Base-by-base conservation (phyloP, 1,140 invertebrate species). In the Mycetomoellerius zeteki region DNA sequence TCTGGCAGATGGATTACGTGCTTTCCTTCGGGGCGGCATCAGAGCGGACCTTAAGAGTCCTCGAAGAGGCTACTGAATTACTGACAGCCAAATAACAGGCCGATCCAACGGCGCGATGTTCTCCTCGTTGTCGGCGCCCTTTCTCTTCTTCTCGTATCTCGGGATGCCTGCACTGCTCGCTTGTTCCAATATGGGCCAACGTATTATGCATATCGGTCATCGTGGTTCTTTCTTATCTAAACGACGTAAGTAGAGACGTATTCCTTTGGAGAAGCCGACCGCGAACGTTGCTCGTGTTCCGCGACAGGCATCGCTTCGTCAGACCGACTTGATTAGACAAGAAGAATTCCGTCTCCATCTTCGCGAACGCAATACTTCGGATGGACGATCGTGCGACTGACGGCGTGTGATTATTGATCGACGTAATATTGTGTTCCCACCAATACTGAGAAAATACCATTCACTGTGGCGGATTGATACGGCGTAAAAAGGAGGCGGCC, bases 31-130 rank as follows among this genome's bases (percentile, higher is more conserved):
- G 86, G 90, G 88, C 90, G 90, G 86, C 86, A 92, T 92, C 86
- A 60, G 33, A 37, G 89, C 87, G 77, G 78, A 72, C 77, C 86
- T 90, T 91, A 89, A 92, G 89, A 91, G 89, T 87, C 85, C 81
- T 88, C 86, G 58, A 24, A 84, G 89, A 86, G 85, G 88, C 93
- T 93, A 93, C 93, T 93, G 93, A 93, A 94, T 93, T 93, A 92
- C 92, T 92, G 93, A 93, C 92, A 93, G 91, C 92, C 93, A 93
- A 94, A 93, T 93, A 94, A 94, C 92, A 94, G 92, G 86, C 86
- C 88, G 88, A 91, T 92, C 89, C 85, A 85, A 43, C 86, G 85
- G 85, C 81, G 89, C 86, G 86, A 86, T 88, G 82, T 88, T 90
- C 89, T 62, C 85, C 89, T 72, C 85, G 88, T 89, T 88, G 89